Percentiles rank a stretch among this genome's conserved stretches.
Conservation (phyloP, 2,888 invertebrate species). For the Pycnomerus fuliginosus region DNA sequence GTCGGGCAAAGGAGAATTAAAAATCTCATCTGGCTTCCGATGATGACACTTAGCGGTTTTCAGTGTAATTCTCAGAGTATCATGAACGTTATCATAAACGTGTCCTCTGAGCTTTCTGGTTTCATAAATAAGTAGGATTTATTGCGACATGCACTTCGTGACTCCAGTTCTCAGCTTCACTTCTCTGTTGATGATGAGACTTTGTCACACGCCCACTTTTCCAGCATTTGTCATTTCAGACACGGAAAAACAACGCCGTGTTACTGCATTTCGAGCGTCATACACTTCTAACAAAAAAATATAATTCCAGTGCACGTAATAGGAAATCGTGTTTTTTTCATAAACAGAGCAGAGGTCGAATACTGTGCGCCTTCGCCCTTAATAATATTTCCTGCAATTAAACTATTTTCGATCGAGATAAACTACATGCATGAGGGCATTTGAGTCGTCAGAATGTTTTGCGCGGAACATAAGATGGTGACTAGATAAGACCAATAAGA, state of each 20-base stretch:
- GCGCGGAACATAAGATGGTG: constrained; percentile 41
- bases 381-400: constrained; percentile 23
- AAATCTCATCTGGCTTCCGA: no score
- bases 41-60: constrained; percentile 34
- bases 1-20: no score
- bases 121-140: constrained; percentile 53
- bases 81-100: constrained; percentile 38
- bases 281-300: constrained; percentile 1
- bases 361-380: background rate
- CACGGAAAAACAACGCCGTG: constrained; percentile 6
- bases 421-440: constrained; percentile 16
- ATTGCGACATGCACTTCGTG: constrained; percentile 52
- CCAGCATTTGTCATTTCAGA: constrained; percentile 42
- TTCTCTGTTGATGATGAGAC: constrained; percentile 45
- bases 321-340: no score
- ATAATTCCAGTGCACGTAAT: background rate
- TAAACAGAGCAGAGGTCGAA: no score
- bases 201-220: constrained; percentile 45
- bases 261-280: constrained; percentile 7
- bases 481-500: constrained; percentile 42
- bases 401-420: constrained; percentile 21
- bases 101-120: constrained; percentile 45
- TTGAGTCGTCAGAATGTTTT: constrained; percentile 21
- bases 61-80: constrained; percentile 37
- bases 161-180: constrained; percentile 44